A percentile compares a stretch with the other conserved stretches of the same genome.
These are phyloP conservation scores for Musca domestica DNA, from an alignment of 1,140 invertebrate species.

Conservation along the genomic window DNA sequence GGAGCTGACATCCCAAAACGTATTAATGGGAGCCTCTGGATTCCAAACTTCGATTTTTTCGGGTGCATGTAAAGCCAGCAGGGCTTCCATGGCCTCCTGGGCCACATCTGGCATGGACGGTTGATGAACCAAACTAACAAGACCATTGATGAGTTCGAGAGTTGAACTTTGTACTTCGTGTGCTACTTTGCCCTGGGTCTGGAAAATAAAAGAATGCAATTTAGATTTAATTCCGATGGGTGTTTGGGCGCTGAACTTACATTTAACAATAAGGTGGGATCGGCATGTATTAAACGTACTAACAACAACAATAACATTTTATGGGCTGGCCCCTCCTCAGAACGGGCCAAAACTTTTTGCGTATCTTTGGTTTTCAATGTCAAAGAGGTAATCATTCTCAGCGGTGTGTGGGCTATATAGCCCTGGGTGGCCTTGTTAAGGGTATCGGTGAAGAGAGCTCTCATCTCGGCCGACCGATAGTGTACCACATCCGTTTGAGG, in stretches of 20 bases:
- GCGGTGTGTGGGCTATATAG: slow-evolving; percentile 80
- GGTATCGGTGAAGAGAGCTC: slow-evolving; percentile 94
- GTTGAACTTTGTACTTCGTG: slow-evolving; percentile 95
- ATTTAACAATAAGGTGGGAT: slow-evolving; percentile 93
- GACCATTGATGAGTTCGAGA: slow-evolving; percentile 91
- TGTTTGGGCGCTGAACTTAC: slow-evolving; percentile 59
- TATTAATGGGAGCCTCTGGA: slow-evolving; percentile 93
- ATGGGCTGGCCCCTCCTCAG: slow-evolving; percentile 85
- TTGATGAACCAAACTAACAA: slow-evolving; percentile 93
- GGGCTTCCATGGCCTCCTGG: slow-evolving; percentile 95
- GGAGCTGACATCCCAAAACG: slow-evolving; percentile 94
- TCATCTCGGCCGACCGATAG: slow-evolving; percentile 83
- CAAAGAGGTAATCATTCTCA: slow-evolving; percentile 82
- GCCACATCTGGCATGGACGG: slow-evolving; percentile 91
- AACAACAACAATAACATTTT: slow-evolving; percentile 86
- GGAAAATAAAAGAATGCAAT: slow-evolving; percentile 17
- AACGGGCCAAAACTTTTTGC: slow-evolving; percentile 78
- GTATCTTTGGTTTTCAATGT: slow-evolving; percentile 86
- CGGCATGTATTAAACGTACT: slow-evolving; percentile 91
- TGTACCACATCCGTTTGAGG: slow-evolving; percentile 96
- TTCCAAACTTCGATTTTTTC: slow-evolving; percentile 98
- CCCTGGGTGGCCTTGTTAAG: slow-evolving; percentile 93
- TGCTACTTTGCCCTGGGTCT: slow-evolving; percentile 93
- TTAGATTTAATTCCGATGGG: no score
- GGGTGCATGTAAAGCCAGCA: slow-evolving; percentile 88